Base-by-base conservation (phyloP, 2,888 invertebrate species). In the Rhogogaster chlorosoma region DNA sequence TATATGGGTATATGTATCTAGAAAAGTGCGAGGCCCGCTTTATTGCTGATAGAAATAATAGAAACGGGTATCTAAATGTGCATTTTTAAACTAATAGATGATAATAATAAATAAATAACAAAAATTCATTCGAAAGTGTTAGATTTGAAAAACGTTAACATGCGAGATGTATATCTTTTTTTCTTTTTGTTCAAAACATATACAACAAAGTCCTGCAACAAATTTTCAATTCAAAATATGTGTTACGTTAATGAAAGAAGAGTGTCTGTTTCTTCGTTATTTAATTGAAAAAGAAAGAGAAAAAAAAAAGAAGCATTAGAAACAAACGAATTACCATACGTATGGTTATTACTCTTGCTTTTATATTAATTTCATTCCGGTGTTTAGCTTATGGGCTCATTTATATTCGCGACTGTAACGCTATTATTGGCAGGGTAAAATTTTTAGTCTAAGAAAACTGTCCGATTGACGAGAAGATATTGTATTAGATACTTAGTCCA, bases 21-120 rank as follows among this genome's bases (percentile, higher is more conserved):
- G 49, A 77, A 53, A 77, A 77, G 77, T 77, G 77, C 53, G 29
- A 77, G 49, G 77, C 77, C 77, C n/a, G n/a, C 77, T 77, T 77
- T 22, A n/a, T 73, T 42, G n/a, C 38, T 26, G n/a, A 22, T 73
- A 71, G 18, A 71, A 36, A 71, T n/a, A 38, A n/a, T n/a, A 32
- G 70, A 36, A 71, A 29, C 10, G 32, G n/a, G 22, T 45, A 26
- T 75, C 29, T 45, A 26, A 32, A 45, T 78, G 29, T 78, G 42
- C 15, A 15, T 53, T 78, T 32, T 78, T 53, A 22, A 26, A 32
- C n/a, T 42, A 38, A 42, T 42, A 73, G 3, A 29, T 22, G 7
- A 18, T 45, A 26, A 45, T 75, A 38, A 75, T 75, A 26, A 22
- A 38, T 7, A 22, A 38, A 38, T 29, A 49, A n/a, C n/a, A n/a